Evolutionary conservation across 2,797 vertebrate genomes (phyloP), one percentile per base, ranked within the genome.

Genomic region (Kryptolebias ocellatus): DNA sequence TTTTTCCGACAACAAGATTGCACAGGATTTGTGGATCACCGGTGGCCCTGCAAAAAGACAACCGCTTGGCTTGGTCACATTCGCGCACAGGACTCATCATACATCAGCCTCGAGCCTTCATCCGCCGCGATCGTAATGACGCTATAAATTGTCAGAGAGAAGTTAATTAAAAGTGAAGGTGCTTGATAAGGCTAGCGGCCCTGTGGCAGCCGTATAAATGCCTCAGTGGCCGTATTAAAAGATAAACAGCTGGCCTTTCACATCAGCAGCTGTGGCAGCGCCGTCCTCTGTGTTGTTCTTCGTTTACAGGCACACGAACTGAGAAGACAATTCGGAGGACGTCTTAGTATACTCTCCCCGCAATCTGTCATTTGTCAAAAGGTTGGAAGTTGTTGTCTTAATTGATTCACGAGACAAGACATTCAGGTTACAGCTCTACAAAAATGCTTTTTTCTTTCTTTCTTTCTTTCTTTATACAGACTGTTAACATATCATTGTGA

Each of bases 1-100:
- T 90, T 91, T 24, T 88, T 79, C 83, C 72, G 80, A 75, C 81
- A 91, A 91, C 87, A 90, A 74, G 87, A 80, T 55, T 86, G 78
- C 45, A 67, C 72, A 81, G 72, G 77, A 86, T 88, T 85, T 88
- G 72, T 47, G 49, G 73, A 75, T 80, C 72, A 80, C 70, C 50
- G 10, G 57, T 72, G 70, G 68, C 78, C 61, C 60, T 78, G 68
- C 61, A 70, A 66, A 57, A 42, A 46, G 75, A 81, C 79, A 79
- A 49, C 46, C 74, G 72, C 84, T 78, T 76, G 37, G 46, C 84
- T 83, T 61, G 31, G 29, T 37, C 50, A 49, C 10, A 20, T 83
- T 24, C 87, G 86, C 75, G 9, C 70, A 46, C 58, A 65, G 31
- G 61, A 64, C 53, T 73, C 67, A 10, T 79, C 81, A 72, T 78